Evolutionary conservation across 1,140 invertebrate genomes (phyloP), one percentile per base, ranked within the genome.

Genomic region (Heliconius eleuchia): DNA sequence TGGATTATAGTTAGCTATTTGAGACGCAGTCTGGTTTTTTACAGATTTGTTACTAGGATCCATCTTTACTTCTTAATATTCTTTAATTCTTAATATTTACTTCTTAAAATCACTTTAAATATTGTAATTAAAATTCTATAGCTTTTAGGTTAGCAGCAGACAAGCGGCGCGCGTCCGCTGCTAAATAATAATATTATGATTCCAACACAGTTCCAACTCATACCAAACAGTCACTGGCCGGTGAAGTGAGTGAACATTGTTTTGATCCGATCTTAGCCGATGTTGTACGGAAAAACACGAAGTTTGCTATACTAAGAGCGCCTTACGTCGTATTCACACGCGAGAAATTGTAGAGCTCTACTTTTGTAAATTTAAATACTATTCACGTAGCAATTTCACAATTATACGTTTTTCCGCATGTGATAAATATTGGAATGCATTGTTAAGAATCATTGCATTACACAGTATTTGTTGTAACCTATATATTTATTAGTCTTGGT

Each of bases 251-350:
- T 78, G 73, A 84, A 80, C 79, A 81, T 89, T 93, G 90, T 93
- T 92, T 91, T 92, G 90, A 83, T 84, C 87, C 92, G 92, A 92
- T 77, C 81, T 39, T 60, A 19, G 76, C 85, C 92, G 92, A 93
- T 74, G 71, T 34, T 19, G 19, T 16, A 78, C 92, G 92, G 85
- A 91, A 88, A 90, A 77, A 80, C 8, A 81, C 92, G 92, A 93
- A 78, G 42, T 73, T n/a, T 27, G 55, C 60, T 66, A 66, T 66
- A 16, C 60, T 13, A 66, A 27, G 60, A 66, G 9, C 60, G 71
- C 37, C 6, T 42, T 39, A 42, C 71, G 71, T 66, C 23, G 16
- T 66, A 66, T 23, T 66, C 60, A 23, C 60, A 66, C 13, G 60
- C 27, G 9, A 30, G 60, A 30, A 66, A 27, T 66, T 30, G 23